Evolutionary conservation across 1,140 invertebrate genomes (phyloP), one percentile per base, ranked within the genome.

Genomic region (Aphidius ervi): DNA sequence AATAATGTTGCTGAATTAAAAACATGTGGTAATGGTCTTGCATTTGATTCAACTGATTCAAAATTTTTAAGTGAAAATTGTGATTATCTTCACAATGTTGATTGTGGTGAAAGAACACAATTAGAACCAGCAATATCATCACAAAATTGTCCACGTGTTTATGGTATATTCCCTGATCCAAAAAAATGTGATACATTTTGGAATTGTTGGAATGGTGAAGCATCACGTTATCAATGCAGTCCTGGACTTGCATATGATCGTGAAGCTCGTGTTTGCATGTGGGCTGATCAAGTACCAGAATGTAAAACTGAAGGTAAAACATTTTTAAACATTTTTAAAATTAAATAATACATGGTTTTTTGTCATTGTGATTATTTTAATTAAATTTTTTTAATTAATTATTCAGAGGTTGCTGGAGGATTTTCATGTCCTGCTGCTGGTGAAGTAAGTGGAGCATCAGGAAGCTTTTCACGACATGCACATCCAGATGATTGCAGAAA

Each of bases 171-270:
- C 85, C 76, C 92, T 59, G 93, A 96, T 74, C 88, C 89, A 23
- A 80, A 83, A 63, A 93, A 95, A 77, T 95, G 94, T 77, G 90
- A 94, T 75, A 89, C 92, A 2, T 97, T 96, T 88, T 96, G 93
- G 90, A 95, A 94, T 76, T 97, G 94, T 79, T 95, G 94, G 93
- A 94, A 94, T 79, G 94, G 94, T 46, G 93, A 95, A 77, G 88
- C 93, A 7, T 94, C 91, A 68, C 87, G 90, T 67, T 97, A 96
- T 75, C 92, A 95, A 75, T 97, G 94, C 82, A 93, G 93, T 68
- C 93, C 94, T 67, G 94, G 94, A 70, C 81, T 97, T 6, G 94
- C 94, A 65, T 97, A 96, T 80, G 93, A 96, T 82, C 86, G 91
- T 62, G 92, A 93, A 76, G 88, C 93, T 46, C 86, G 93, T 61